Evolutionary conservation across 2,888 invertebrate genomes (phyloP).

Genomic region (Creontiades dilutus): DNA sequence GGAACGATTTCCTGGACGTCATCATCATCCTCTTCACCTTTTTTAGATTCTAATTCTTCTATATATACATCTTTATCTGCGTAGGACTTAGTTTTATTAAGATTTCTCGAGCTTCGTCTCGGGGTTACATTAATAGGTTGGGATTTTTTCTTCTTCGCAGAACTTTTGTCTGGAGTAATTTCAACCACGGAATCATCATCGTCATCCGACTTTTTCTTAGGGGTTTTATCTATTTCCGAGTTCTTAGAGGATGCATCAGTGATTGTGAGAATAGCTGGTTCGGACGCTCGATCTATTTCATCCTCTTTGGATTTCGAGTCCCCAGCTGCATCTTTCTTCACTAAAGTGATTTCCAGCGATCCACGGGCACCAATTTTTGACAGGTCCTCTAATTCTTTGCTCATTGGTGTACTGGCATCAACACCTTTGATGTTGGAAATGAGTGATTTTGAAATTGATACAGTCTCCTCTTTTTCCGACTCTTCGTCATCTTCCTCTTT

Average conservation of each 20-base stretch:
- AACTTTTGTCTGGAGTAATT: conserved; percentile 72
- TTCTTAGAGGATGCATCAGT: conserved; percentile 53
- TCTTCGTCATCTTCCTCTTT: conserved; percentile 28
- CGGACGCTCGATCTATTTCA: conserved; percentile 75
- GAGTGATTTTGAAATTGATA: neutral
- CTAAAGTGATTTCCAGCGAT: conserved; percentile 73
- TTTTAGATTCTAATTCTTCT: conserved; percentile 69
- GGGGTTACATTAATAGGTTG: conserved; percentile 79
- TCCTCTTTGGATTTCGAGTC: conserved; percentile 69
- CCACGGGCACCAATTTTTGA: conserved; percentile 72
- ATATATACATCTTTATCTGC: conserved; percentile 78
- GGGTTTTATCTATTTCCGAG: neutral
- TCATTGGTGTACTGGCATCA: conserved; percentile 66
- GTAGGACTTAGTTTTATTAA: conserved; percentile 81
- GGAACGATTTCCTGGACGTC: conserved; percentile 80
- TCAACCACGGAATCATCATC: conserved; percentile 71
- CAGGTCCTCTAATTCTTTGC: conserved; percentile 73
- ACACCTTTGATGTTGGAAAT: conserved; percentile 68
- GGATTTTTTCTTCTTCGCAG: conserved; percentile 74
- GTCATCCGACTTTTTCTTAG: conserved; percentile 66
- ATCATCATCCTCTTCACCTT: conserved; percentile 63
- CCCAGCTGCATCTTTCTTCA: conserved; percentile 70
- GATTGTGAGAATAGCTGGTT: conserved; percentile 75
- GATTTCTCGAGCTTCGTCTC: conserved; percentile 81
- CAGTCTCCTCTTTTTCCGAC: conserved; percentile 30